A percentile compares a stretch with the other conserved stretches of the same genome.
These are phyloP conservation scores for Xenopus borealis DNA, from an alignment of 2,113 vertebrate species.

Conservation along the genomic window DNA sequence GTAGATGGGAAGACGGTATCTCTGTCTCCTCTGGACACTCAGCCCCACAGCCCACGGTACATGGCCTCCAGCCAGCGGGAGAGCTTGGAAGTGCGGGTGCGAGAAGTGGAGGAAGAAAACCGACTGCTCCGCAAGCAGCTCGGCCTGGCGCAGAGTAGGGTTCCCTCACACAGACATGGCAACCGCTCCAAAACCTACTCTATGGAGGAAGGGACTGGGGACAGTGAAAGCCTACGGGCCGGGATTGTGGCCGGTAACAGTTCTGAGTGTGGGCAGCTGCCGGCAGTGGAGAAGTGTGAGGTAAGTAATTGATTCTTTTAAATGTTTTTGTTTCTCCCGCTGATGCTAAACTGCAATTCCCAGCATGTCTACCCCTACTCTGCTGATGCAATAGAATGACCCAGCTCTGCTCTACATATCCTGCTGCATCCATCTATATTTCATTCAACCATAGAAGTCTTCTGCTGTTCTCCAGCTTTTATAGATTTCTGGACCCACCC, in stretches of 20 bases:
- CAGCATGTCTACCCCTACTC: no score
- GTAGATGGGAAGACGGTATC: conserved; percentile 88
- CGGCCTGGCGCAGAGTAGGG: conserved; percentile 71
- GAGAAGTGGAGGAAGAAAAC: conserved; percentile 94
- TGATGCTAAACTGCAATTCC: no score
- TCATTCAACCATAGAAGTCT: no score
- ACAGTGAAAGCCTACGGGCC: conserved; percentile 83
- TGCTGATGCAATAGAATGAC: no score
- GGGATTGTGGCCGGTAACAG: conserved; percentile 78
- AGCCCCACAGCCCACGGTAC: conserved; percentile 75
- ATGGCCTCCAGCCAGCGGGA: conserved; percentile 71
- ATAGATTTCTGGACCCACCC: no score
- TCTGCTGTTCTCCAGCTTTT: no score
- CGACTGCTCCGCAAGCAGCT: conserved; percentile 82
- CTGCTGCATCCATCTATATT: no score
- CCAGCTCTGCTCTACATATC: no score
- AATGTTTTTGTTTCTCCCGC: no score
- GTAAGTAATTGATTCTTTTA: conserved; percentile 59
- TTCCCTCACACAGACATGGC: conserved; percentile 59
- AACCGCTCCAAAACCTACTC: conserved; percentile 85
- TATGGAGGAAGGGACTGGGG: conserved; percentile 85
- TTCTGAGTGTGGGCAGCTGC: conserved; percentile 89
- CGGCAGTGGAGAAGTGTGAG: conserved; percentile 95
- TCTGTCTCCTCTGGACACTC: conserved; percentile 81
- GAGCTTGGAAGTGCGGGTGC: conserved; percentile 84